Evolutionary conservation across 2,888 invertebrate species (phyloP), one percentile per base, ranked within the genome.

Genomic region (Epistrophe eligans): DNA sequence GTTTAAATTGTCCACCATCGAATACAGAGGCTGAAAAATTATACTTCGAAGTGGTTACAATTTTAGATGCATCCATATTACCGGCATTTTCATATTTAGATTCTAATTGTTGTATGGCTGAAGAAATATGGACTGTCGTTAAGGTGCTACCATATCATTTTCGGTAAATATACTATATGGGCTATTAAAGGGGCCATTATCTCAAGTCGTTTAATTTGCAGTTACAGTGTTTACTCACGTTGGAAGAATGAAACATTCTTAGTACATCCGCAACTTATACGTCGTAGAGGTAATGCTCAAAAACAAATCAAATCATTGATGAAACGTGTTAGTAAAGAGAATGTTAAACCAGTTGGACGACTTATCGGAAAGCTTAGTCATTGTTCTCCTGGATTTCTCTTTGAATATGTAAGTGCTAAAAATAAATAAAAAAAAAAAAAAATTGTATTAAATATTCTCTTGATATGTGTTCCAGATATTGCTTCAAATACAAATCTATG

Each of bases 271-370:
- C 95, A 96, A 52, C 93, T 99, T 72, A 95, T 98, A 91, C 94
- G 97, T 24, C 96, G 97, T 45, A 95, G 97, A 55, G 98, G 97
- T 0, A 97, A 97, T 91, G 96, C 97, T 0, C 95, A 98, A 89
- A 98, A 98, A 91, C 96, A 97, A 90, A 97, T 99, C 64, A 98
- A 98, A 92, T 98, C 98, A 89, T 96, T 99, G 48, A 98, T 99
- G 98, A 99, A 99, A 93, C 96, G 97, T 88, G 98, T 98, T 48
- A 98, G 98, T 90, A 99, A 99, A 92, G 99, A 99, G 92, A 99
- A 99, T 91, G 98, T 99, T 8, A 99, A 99, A 92, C 98, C 97
- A 1, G 97, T 98, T 84, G 99, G 99, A 0, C 95, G 99, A 81
- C 96, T 97, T 64, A 97, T 99, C 88, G 99, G 99, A 15, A 99